Percentiles rank a stretch among this genome's conserved stretches.
These are phyloP conservation scores for Artemia franciscana DNA, from an alignment of 1,140 invertebrate genomes.

Conservation along the genomic window DNA sequence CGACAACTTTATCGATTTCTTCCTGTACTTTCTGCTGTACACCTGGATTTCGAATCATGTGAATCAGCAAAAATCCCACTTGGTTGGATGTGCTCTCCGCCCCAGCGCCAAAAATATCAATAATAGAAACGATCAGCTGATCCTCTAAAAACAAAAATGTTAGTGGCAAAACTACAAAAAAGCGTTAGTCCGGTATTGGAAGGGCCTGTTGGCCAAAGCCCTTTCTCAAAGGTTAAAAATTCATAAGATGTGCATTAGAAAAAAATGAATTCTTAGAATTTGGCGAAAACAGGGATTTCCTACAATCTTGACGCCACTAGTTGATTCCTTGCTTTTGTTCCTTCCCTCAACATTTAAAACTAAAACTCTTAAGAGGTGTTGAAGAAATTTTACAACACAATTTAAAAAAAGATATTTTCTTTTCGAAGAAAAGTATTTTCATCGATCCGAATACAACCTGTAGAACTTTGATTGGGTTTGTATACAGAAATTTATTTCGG, in stretches of 20 bases:
- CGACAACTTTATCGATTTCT: constrained; percentile 18
- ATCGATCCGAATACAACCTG: too few species aligned
- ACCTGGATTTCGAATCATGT: constrained; percentile 14
- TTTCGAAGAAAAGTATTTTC: too few species aligned
- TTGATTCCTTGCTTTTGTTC: too few species aligned
- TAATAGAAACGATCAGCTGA: constrained; percentile 10
- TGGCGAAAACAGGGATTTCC: too few species aligned
- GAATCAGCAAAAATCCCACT: constrained; percentile 12
- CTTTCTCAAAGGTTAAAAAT: neutral
- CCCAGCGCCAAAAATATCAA: constrained; percentile 16
- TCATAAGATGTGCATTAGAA: neutral
- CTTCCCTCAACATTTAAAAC: too few species aligned
- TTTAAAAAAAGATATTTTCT: too few species aligned
- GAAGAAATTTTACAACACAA: too few species aligned
- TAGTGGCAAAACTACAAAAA: neutral
- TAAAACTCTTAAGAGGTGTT: too few species aligned
- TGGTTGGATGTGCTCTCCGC: constrained; percentile 16
- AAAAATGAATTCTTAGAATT: too few species aligned
- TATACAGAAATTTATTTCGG: too few species aligned
- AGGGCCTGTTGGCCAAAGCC: neutral
- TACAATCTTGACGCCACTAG: too few species aligned
- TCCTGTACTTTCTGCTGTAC: constrained; percentile 16
- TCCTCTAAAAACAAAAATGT: constrained; percentile 9
- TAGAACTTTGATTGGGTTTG: too few species aligned
- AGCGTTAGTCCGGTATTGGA: neutral